Conservation (phyloP, 2,113 vertebrate genomes). For the Rhizomys pruinosus region DNA sequence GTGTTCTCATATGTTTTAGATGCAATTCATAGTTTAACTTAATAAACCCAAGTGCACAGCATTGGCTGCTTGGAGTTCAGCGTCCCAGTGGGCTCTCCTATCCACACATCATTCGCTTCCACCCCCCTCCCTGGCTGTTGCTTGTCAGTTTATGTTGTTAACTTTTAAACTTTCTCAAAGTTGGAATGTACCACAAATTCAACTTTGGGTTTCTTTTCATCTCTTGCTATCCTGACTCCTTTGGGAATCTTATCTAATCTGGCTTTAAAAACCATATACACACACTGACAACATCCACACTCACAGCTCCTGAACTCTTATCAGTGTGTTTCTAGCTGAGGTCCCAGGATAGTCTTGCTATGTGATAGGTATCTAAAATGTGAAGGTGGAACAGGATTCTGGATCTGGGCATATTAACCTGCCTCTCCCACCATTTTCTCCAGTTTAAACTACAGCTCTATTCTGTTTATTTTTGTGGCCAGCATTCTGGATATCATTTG, state of each 20-base stretch:
- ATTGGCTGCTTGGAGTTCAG: background rate
- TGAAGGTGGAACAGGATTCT: background rate
- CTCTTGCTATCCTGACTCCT: background rate
- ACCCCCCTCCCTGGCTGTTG: accelerated
- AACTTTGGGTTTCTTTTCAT: slow-evolving; percentile 25
- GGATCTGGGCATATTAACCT: background rate
- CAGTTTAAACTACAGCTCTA: background rate
- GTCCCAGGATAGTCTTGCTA: background rate
- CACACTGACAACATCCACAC: background rate
- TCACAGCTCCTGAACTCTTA: background rate
- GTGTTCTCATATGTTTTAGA: background rate
- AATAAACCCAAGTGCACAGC: background rate
- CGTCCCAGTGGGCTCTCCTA: background rate
- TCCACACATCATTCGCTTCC: background rate
- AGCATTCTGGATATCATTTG: background rate
- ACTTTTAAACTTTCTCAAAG: background rate
- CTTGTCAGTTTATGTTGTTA: background rate
- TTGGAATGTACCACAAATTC: background rate
- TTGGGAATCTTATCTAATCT: background rate
- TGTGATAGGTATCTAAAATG: background rate
- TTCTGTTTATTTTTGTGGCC: background rate
- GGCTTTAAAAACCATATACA: background rate
- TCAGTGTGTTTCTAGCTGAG: background rate
- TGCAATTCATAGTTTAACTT: background rate
- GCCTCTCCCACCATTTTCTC: background rate